A percentile compares a stretch with the other conserved stretches of the same genome.
Conservation (phyloP, 2,113 vertebrate species). For the Esox niger region DNA sequence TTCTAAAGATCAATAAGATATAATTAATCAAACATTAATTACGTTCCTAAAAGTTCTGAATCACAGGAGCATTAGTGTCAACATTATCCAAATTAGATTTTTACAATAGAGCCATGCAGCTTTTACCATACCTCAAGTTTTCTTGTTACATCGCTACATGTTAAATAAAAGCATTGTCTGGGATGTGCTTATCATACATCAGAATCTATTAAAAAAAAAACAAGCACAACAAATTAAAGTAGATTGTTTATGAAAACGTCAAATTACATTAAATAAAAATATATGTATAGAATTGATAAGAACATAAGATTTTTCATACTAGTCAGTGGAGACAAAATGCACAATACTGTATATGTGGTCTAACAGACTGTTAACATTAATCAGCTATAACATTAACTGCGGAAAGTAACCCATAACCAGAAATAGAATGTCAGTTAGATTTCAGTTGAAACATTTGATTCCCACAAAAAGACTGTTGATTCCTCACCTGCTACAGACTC, state of each 20-base stretch:
- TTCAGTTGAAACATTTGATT: background rate
- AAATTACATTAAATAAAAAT: background rate
- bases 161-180: conserved; percentile 79
- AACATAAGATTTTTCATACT: no score
- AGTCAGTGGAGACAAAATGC: no score
- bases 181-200: conserved; percentile 86
- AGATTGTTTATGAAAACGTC: background rate
- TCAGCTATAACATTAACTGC: background rate
- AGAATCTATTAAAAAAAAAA: conserved; percentile 73
- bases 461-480: background rate
- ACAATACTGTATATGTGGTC: no score
- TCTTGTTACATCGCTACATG: no score
- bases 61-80: no score
- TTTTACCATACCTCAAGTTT: no score
- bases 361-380: no score
- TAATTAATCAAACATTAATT: background rate
- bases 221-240: background rate
- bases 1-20: background rate
- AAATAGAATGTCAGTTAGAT: background rate
- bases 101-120: no score
- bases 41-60: no score
- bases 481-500: conserved; percentile 92
- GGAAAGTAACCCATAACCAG: background rate
- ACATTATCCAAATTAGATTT: background rate
- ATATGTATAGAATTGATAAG: background rate